Percentiles rank a stretch among this genome's conserved stretches.
phyloP scores from a whole-genome alignment of 2,113 vertebrate species.

The Tympanuchus pallidicinctus region DNA sequence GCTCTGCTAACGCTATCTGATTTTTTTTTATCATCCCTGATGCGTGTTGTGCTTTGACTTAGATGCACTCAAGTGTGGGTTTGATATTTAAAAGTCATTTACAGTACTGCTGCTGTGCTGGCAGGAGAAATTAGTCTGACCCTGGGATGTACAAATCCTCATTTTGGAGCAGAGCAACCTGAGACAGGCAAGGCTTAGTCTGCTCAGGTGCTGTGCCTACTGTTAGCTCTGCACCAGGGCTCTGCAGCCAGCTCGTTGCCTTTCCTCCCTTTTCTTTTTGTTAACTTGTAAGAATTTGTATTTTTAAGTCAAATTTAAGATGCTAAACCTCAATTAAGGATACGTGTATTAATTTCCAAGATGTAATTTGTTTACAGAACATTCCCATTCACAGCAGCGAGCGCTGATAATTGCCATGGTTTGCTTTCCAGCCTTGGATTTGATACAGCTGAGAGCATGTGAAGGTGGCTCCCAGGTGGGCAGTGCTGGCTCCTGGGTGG shows the following conservation, averaged over 20 bases:
- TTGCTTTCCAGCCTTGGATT: not conserved
- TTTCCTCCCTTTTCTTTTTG: not conserved
- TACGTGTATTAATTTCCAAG: not conserved
- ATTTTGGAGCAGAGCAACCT: not conserved
- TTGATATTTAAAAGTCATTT: constrained; percentile 29
- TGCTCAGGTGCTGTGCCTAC: not conserved
- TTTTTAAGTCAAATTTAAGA: not conserved
- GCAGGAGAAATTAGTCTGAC: not conserved
- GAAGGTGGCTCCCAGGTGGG: not conserved
- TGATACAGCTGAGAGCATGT: not conserved
- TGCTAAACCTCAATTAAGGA: constrained; percentile 19
- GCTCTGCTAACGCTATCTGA: not conserved
- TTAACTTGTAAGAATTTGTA: not conserved
- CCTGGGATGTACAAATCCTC: rapidly evolving
- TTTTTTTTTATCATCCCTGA: not conserved
- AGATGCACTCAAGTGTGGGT: not conserved
- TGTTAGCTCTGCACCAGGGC: not conserved
- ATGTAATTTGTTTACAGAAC: not conserved
- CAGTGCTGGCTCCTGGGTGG: not conserved
- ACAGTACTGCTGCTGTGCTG: not conserved
- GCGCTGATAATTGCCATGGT: not conserved
- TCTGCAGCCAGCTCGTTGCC: not conserved
- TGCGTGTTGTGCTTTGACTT: not conserved
- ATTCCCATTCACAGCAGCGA: not conserved
- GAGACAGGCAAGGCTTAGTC: not conserved